phyloP scores from a whole-genome alignment of 1,140 invertebrate genomes.

The Caenorhabditis elegans region WBcel235 BX284605.5:12542001-12542500 shows the following conservation, averaged over 20 bases:
- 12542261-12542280: conserved; percentile 3
- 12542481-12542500: neutral
- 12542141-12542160: no score
- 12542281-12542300: conserved; percentile 9
- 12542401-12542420: conserved; percentile 13
- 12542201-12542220: no score
- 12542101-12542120: no score
- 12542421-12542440: conserved; percentile 21
- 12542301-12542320: conserved; percentile 19
- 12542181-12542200: no score
- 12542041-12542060: neutral
- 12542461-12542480: conserved; percentile 14
- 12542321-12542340: conserved; percentile 20
- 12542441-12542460: conserved; percentile 6
- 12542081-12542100: no score
- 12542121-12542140: neutral
- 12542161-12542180: no score
- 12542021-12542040: neutral
- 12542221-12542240: no score
- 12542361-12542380: conserved; percentile 21
- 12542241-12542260: neutral
- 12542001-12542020: conserved; percentile 10
- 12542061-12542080: no score
- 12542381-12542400: neutral
- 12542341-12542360: conserved; percentile 9